Conservation (phyloP, 53 echinoderm and acorn worm genomes). For the Arbacia lixula region DNA sequence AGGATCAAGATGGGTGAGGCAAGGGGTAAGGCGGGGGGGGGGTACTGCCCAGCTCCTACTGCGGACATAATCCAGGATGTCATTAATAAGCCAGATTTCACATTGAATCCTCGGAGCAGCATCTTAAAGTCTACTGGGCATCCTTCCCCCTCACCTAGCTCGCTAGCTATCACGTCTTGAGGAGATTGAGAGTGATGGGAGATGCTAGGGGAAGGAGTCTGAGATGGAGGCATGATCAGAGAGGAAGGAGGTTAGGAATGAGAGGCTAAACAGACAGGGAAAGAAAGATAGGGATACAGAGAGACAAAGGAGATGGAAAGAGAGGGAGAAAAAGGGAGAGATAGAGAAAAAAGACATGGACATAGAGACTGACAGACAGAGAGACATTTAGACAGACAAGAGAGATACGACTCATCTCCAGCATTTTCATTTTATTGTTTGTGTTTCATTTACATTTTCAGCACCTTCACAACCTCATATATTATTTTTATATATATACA, state of each 20-base stretch:
- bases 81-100: constrained; percentile 45
- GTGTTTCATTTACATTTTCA: not conserved
- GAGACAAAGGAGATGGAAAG: not conserved
- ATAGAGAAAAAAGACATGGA: not conserved
- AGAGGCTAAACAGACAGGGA: too few species aligned
- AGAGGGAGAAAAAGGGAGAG: not conserved
- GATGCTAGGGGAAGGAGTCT: too few species aligned
- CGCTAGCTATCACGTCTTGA: constrained; percentile 3
- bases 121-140: too few species aligned
- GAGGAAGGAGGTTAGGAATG: too few species aligned
- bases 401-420: not conserved
- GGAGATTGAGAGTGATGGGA: too few species aligned
- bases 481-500: not conserved
- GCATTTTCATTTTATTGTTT: not conserved
- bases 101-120: not conserved
- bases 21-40: too few species aligned
- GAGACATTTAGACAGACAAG: not conserved
- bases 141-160: constrained; percentile 30
- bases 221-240: too few species aligned
- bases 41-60: too few species aligned
- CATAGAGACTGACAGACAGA: too few species aligned
- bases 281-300: constrained; percentile 3
- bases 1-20: too few species aligned
- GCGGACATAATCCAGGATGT: constrained; percentile 27
- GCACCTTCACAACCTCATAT: not conserved